Conservation (phyloP, 2,113 vertebrate genomes). For the Syngnathus floridae region DNA sequence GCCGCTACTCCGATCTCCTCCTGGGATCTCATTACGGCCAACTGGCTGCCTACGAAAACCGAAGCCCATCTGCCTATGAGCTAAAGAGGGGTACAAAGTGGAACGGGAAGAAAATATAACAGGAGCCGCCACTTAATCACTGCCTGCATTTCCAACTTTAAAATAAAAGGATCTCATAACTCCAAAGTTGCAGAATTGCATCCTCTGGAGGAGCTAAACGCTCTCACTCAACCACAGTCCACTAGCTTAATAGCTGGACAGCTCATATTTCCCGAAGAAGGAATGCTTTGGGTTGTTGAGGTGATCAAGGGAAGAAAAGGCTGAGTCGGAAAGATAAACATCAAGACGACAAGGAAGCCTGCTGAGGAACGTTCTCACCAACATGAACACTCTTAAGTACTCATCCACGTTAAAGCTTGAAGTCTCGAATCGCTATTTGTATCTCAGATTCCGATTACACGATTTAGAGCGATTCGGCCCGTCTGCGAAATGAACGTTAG, state of each 20-base stretch:
- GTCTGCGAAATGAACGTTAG: too few relatives aligned
- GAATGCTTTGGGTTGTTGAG: background rate
- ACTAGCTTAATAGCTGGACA: background rate
- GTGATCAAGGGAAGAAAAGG: background rate
- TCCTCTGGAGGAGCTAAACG: background rate
- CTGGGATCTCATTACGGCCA: constrained; percentile 65
- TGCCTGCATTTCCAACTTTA: background rate
- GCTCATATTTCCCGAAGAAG: background rate
- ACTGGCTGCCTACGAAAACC: constrained; percentile 34
- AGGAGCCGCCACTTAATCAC: constrained; percentile 19
- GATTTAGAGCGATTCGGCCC: too few relatives aligned
- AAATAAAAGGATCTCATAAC: background rate
- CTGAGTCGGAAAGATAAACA: background rate
- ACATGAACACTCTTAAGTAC: too few relatives aligned
- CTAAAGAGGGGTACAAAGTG: constrained; percentile 29
- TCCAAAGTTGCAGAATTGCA: background rate
- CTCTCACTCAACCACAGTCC: background rate
- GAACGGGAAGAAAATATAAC: constrained; percentile 24
- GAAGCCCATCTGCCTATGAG: constrained; percentile 27
- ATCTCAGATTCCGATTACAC: too few relatives aligned
- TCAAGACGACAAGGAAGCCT: background rate
- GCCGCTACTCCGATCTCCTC: constrained; percentile 38
- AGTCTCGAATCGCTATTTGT: too few relatives aligned
- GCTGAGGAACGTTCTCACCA: background rate
- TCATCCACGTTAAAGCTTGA: too few relatives aligned